Conservation (phyloP, 2,113 vertebrate genomes). For the Hippocampus guttulatus region DNA sequence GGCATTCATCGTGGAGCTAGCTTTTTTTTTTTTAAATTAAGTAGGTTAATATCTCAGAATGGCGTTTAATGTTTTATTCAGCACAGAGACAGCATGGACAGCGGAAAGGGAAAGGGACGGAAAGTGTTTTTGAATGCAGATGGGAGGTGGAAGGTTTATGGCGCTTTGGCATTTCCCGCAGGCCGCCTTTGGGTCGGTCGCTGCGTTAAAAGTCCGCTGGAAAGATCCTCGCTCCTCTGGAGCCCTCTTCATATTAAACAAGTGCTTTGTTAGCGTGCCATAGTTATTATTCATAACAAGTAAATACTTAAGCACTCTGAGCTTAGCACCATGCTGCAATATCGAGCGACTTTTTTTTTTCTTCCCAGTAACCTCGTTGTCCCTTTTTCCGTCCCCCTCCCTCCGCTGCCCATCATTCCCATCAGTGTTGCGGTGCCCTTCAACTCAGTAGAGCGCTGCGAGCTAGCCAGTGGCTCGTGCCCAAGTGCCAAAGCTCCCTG, state of each 20-base stretch:
- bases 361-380: conserved; percentile 60
- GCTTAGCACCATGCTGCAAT: conserved; percentile 70
- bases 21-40: conserved; percentile 68
- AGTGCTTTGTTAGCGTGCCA: conserved; percentile 72
- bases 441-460: conserved; percentile 51
- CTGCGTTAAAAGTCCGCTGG: conserved; percentile 39
- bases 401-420: conserved; percentile 21
- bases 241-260: conserved; percentile 68
- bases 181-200: conserved; percentile 31
- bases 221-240: conserved; percentile 48
- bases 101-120: conserved; percentile 62
- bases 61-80: conserved; percentile 76
- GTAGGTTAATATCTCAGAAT: conserved; percentile 78
- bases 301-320: conserved; percentile 75
- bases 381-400: conserved; percentile 43
- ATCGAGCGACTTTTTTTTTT: conserved; percentile 35
- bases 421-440: conserved; percentile 58
- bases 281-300: conserved; percentile 77
- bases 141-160: conserved; percentile 46
- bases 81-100: conserved; percentile 44
- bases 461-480: conserved; percentile 49
- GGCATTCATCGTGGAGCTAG: conserved; percentile 69
- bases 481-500: conserved; percentile 55
- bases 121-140: conserved; percentile 59
- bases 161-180: conserved; percentile 45